These are phyloP conservation scores for Hapalemur alaotrensis DNA, from an alignment of 2,797 vertebrate species.

Conservation along the genomic window DNA sequence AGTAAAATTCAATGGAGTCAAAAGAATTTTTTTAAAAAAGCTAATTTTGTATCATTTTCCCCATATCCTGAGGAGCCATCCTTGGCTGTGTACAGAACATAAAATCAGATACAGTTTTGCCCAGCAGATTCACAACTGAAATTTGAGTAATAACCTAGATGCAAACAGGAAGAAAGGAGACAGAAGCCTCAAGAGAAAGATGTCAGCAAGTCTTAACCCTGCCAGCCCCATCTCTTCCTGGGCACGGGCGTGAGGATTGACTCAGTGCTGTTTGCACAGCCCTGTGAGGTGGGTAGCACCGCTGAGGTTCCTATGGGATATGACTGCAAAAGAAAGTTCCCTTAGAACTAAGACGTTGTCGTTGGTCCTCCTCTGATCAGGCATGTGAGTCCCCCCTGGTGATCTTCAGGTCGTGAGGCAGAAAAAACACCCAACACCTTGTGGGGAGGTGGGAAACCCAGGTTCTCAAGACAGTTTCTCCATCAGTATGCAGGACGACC, in stretches of 20 bases:
- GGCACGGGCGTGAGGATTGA: neutral
- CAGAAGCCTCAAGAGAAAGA: neutral
- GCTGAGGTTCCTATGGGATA: neutral
- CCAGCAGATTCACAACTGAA: neutral
- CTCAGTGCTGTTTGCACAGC: neutral
- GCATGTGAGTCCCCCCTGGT: neutral
- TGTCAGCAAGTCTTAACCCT: neutral
- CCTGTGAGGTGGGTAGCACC: neutral
- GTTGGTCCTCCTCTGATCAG: neutral
- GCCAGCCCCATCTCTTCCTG: neutral
- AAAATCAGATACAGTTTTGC: neutral
- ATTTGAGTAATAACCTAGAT: slow-evolving; percentile 1
- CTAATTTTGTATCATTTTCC: neutral
- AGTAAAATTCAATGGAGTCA: neutral
- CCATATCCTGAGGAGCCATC: neutral
- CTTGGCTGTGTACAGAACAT: neutral
- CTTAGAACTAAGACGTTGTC: neutral
- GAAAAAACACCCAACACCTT: neutral
- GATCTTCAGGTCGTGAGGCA: neutral
- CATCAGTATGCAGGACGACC: no score
- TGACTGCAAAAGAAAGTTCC: neutral
- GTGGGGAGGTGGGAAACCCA: neutral
- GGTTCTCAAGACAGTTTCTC: neutral
- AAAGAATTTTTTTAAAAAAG: neutral
- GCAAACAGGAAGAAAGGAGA: neutral